Percentiles rank a stretch among this genome's conserved stretches.
Conservation (phyloP, 2,888 invertebrate genomes). For the Proisotoma minuta region DNA sequence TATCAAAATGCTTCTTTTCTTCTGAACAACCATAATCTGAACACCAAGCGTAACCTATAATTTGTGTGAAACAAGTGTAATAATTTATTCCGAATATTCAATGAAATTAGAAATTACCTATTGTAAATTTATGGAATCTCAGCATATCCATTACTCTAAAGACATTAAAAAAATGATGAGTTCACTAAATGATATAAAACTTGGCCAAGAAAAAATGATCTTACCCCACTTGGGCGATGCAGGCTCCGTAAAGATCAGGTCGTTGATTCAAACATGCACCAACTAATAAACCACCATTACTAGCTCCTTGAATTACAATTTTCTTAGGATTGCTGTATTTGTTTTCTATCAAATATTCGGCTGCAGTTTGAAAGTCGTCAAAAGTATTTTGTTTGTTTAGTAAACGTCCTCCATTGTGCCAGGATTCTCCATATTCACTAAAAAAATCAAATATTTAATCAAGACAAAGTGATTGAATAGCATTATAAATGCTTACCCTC, state of each 20-base stretch:
- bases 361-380: slow-evolving; percentile 91
- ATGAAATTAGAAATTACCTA: slow-evolving; percentile 57
- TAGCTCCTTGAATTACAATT: slow-evolving; percentile 86
- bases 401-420: slow-evolving; percentile 90
- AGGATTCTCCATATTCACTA: slow-evolving; percentile 93
- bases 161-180: slow-evolving; percentile 22
- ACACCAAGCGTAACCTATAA: slow-evolving; percentile 61
- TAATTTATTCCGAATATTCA: not conserved
- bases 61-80: not conserved
- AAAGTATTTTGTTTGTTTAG: slow-evolving; percentile 95
- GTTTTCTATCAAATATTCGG: slow-evolving; percentile 74
- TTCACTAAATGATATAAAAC: slow-evolving; percentile 2
- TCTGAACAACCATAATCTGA: slow-evolving; percentile 93
- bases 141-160: slow-evolving; percentile 93
- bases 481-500: slow-evolving; percentile 66
- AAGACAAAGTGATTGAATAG: too few species aligned
- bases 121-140: slow-evolving; percentile 95
- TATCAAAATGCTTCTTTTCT: slow-evolving; percentile 76
- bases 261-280: slow-evolving; percentile 92
- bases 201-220: not conserved
- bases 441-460: too few species aligned
- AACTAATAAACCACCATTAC: slow-evolving; percentile 94
- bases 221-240: slow-evolving; percentile 89
- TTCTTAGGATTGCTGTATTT: slow-evolving; percentile 72
- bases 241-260: slow-evolving; percentile 86